These are phyloP conservation scores for Zosterops pallidus DNA, from an alignment of 2,113 vertebrate genomes.

Conservation along the genomic window DNA sequence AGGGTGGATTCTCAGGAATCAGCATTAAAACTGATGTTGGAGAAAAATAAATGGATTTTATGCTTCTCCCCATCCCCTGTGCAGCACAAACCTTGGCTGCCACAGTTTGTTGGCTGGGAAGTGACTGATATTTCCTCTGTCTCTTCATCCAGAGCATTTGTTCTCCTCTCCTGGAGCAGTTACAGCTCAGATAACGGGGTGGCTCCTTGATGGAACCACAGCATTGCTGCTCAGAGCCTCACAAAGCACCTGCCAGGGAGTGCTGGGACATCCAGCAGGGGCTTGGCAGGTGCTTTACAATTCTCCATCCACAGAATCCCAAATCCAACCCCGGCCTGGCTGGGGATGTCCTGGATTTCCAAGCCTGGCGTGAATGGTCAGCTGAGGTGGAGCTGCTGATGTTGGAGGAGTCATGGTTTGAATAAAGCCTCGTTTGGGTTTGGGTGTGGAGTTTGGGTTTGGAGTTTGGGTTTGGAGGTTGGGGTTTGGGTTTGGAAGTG, in stretches of 20 bases:
- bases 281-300: background rate
- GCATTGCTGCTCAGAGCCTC: background rate
- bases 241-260: background rate
- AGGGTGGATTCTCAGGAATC: background rate
- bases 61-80: background rate
- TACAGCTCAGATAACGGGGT: background rate
- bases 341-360: background rate
- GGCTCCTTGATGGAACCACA: background rate
- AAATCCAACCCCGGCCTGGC: background rate
- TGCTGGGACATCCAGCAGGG: background rate
- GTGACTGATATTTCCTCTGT: background rate
- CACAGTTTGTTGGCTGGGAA: background rate
- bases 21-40: background rate
- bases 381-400: background rate
- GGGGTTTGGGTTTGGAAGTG: no score
- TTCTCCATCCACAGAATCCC: background rate
- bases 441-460: no score
- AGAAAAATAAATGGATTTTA: background rate
- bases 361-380: rapidly evolving
- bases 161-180: background rate
- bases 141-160: background rate
- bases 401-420: background rate
- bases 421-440: background rate
- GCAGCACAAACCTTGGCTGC: background rate
- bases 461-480: background rate